Base-by-base conservation (phyloP, 2,113 vertebrate species). In the Cercopithecus mona region DNA sequence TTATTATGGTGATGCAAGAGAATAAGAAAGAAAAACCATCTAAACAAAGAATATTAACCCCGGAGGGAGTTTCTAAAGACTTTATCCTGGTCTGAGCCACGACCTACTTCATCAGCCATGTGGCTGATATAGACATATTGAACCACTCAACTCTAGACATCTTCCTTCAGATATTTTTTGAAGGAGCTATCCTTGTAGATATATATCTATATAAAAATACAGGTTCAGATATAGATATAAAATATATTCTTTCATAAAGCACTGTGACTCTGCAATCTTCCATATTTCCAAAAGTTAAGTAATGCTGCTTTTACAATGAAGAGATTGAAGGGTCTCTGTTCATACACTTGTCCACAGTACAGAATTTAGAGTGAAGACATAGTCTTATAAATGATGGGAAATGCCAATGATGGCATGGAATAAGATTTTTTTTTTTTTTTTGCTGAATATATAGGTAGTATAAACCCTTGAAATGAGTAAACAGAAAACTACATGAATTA, bases 401-500 rank as follows among this genome's bases (percentile, higher is more conserved):
- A 79, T 18, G 52, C 59, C n/a, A 92, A 64, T 57, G 48, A 78
- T 8, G 79, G n/a, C 9, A 38, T 61, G 38, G 20, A 94, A 84
- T 90, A 61, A 87, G 66, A 55, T 90, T 85, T 50, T 72, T 80
- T 89, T 95, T 75, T 79, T 72, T 72, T 89, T 95, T 86, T 79
- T 32, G 80, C 30, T 90, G 64, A 95, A 86, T 94, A 88, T 59
- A n/a, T 45, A 35, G 88, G 18, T 85, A 68, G 20, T 55, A 82
- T 79, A 35, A 68, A 68, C 52, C 32, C 27, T 85, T 92, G 45
- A 97, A 90, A 97, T 81, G 35, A 0, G 93, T 95, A 97, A 72
- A 32, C 52, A 79, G 64, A 80, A 90, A 59, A 66, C 38, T 86
- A 30, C 82, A 80, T 96, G 81, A 92, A 93, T 97, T 98, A 92